phyloP scores from a whole-genome alignment of 2,888 invertebrate species.

The Lepidochitona cinerea region DNA sequence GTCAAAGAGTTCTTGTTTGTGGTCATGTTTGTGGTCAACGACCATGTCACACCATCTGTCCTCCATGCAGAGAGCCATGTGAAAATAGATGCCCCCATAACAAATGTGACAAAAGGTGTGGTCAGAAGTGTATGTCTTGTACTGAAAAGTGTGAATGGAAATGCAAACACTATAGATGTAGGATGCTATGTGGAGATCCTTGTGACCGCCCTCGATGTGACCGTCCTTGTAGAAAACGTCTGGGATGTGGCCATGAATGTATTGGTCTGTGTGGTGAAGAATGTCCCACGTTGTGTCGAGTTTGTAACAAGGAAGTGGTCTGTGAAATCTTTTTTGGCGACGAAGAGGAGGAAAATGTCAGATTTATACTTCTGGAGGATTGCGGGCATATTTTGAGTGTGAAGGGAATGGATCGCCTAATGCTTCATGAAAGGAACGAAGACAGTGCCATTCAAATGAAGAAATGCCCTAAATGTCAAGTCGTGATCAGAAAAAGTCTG shows the following conservation, averaged over 20 bases:
- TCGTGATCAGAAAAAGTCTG: constrained; percentile 75
- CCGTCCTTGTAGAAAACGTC: constrained; percentile 55
- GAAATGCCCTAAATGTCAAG: constrained; percentile 76
- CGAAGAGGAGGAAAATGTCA: constrained; percentile 75
- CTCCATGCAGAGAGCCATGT: constrained; percentile 69
- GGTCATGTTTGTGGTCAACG: constrained; percentile 65
- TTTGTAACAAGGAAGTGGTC: constrained; percentile 72
- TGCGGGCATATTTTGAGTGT: constrained; percentile 69
- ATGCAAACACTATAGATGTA: constrained; percentile 62
- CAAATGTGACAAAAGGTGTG: constrained; percentile 56
- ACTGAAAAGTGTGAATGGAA: constrained; percentile 65
- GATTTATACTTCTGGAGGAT: constrained; percentile 62
- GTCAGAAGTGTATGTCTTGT: constrained; percentile 61
- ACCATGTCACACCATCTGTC: constrained; percentile 67
- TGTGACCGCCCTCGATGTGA: constrained; percentile 65
- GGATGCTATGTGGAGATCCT: constrained; percentile 50
- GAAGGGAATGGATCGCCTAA: constrained; percentile 68
- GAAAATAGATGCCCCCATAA: constrained; percentile 62
- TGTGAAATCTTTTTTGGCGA: constrained; percentile 71
- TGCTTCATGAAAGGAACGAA: constrained; percentile 57
- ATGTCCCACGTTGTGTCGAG: constrained; percentile 77
- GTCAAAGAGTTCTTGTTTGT: constrained; percentile 74
- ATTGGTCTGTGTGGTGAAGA: constrained; percentile 82
- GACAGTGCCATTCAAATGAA: constrained; percentile 49
- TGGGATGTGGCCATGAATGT: constrained; percentile 76